Evolutionary conservation across 2,113 vertebrate species (phyloP), one percentile per base, ranked within the genome.

Genomic region (Sceloporus tristichus): DNA sequence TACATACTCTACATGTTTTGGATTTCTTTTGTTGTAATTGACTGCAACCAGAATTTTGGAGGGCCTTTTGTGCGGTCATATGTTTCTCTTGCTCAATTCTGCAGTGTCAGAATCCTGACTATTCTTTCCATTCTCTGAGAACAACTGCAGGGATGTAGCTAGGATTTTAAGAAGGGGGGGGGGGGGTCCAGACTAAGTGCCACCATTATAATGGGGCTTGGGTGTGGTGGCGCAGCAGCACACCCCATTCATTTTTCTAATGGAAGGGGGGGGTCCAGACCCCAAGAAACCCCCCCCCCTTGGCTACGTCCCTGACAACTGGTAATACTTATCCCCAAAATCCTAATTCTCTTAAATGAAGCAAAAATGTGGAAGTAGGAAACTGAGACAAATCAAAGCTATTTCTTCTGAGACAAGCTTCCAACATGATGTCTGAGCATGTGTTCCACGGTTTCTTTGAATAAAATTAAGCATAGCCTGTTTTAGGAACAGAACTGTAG

Each of bases 121-220:
- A 73, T 79, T 90, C 19, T 78, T 90, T 90, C 53, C 5, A 10
- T 88, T 59, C 59, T 62, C 76, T 84, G 65, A 79, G 40, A 74
- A 54, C 84, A 86, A 34, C 34, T 34, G 34, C 34, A 34, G 34
- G 34, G 34, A 34, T 34, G 34, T 34, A 34, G 34, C 34, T 34
- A 34, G 34, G 34, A 34, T 34, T 34, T 34, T 34, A 34, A 1
- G 34, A 34, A 34, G 34, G 34, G 34, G 34, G 34, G 34, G 34
- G 34, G 34, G 34, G 34, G 34, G 34, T 34, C 34, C 34, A 34
- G 34, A 34, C 34, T 34, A 34, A 34, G 34, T 34, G 34, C 34
- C 34, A 34, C 34, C 34, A 34, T 34, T 34, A 34, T 34, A 34
- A 34, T 34, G 34, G 34, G 34, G 34, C 34, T 34, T 34, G 34